These are phyloP conservation scores for Phrynosoma platyrhinos DNA, from an alignment of 2,113 vertebrate genomes.

Conservation along the genomic window DNA sequence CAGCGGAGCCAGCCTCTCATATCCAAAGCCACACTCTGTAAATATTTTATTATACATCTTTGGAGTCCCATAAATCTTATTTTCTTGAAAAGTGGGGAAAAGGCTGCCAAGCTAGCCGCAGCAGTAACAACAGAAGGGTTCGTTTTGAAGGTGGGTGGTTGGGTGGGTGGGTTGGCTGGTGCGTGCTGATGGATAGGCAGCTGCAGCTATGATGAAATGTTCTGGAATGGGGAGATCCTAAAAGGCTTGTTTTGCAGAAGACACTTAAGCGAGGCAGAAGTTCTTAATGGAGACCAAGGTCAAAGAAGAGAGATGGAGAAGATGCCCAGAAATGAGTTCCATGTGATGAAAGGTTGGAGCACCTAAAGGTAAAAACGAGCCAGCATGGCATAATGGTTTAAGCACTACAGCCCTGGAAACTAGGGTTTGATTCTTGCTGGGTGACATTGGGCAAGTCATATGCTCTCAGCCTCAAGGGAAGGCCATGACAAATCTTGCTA, in stretches of 20 bases:
- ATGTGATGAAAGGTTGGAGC: no score
- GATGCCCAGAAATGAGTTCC: no score
- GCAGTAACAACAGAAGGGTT: fast-evolving
- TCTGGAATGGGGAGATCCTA: not conserved
- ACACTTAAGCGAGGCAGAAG: not conserved
- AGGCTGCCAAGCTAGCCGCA: fast-evolving
- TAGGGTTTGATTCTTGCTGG: no score
- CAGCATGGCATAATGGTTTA: no score
- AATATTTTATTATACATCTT: conserved; percentile 75
- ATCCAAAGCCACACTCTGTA: conserved; percentile 55
- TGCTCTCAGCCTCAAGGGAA: no score
- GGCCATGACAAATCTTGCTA: no score
- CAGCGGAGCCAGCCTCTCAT: conserved; percentile 35
- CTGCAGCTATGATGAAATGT: not conserved
- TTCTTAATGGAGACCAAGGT: not conserved
- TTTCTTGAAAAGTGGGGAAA: not conserved
- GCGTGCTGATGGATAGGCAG: not conserved
- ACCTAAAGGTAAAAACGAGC: no score
- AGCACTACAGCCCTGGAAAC: no score
- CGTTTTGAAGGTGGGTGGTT: not conserved
- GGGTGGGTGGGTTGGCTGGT: no score
- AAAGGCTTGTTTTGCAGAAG: not conserved
- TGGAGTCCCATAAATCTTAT: conserved; percentile 64
- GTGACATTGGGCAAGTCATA: no score
- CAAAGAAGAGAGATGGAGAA: no score